A percentile compares a stretch with the other conserved stretches of the same genome.
phyloP scores from a whole-genome alignment of 2,888 invertebrate species.

The Pseudococcus jackbeardsleyi region DNA sequence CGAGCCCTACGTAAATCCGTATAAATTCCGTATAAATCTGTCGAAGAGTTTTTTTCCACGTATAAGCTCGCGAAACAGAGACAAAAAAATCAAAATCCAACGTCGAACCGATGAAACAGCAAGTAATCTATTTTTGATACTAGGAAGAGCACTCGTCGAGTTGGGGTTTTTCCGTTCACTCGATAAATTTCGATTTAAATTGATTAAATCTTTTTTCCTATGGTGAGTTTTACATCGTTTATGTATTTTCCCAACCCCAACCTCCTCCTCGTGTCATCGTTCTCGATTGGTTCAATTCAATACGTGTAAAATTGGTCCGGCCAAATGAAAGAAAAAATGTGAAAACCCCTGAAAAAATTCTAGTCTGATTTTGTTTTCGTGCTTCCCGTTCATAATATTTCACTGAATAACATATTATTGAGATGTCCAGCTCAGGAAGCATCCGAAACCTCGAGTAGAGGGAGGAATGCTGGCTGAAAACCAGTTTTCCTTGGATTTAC shows the following conservation, averaged over 20 bases:
- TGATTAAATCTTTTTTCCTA: conserved; percentile 1
- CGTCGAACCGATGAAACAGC: conserved; percentile 5
- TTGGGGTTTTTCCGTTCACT: background rate
- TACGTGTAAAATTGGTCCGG: background rate
- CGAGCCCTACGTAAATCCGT: background rate
- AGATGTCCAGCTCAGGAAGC: no score
- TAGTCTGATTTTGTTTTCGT: no score
- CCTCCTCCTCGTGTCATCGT: no score
- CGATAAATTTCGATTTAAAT: conserved; percentile 30
- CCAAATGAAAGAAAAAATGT: no score
- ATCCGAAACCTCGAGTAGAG: no score
- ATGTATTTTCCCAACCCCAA: no score
- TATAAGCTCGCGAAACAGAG: background rate
- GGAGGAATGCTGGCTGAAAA: no score
- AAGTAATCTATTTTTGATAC: conserved; percentile 29
- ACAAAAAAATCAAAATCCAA: background rate
- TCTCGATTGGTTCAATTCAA: background rate
- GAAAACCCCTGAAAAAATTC: no score
- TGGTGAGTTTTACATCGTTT: background rate
- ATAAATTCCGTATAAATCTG: conserved; percentile 30
- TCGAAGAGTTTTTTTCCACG: conserved; percentile 14
- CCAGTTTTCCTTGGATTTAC: no score
- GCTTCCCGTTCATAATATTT: no score
- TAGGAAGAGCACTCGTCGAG: background rate
- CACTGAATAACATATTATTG: no score